These are phyloP conservation scores for Thamnophis sirtalis DNA, from an alignment of 2,113 vertebrate genomes.

Conservation along the genomic window DNA sequence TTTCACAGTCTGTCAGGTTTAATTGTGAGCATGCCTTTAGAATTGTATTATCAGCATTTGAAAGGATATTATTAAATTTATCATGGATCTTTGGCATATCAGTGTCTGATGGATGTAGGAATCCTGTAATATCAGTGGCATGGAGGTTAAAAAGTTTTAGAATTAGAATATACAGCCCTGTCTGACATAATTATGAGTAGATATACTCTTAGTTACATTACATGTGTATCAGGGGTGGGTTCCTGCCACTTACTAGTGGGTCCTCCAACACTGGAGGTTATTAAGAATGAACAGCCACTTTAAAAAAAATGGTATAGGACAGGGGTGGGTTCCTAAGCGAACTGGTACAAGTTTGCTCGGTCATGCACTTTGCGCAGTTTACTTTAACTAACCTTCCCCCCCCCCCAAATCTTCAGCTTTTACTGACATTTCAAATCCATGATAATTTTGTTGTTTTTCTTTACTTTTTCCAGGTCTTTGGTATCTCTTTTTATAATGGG, in stretches of 20 bases:
- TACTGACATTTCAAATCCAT: background rate
- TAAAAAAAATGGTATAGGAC: too few relatives aligned
- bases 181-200: background rate
- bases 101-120: background rate
- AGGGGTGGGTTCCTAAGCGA: too few relatives aligned
- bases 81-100: background rate
- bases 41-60: background rate
- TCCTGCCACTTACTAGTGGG: too few relatives aligned
- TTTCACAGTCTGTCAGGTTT: background rate
- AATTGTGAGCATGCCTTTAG: background rate
- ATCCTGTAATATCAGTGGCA: background rate
- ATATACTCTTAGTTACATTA: background rate
- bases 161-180: background rate
- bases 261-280: too few relatives aligned
- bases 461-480: background rate
- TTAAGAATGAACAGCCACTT: too few relatives aligned
- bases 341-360: too few relatives aligned
- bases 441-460: background rate
- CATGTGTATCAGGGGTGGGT: background rate
- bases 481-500: background rate
- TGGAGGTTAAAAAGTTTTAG: background rate
- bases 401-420: background rate
- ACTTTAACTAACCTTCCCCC: background rate
- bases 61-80: background rate
- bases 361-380: background rate